Conservation (phyloP, 1,140 invertebrate species). For the Melanaphis sacchari region DNA sequence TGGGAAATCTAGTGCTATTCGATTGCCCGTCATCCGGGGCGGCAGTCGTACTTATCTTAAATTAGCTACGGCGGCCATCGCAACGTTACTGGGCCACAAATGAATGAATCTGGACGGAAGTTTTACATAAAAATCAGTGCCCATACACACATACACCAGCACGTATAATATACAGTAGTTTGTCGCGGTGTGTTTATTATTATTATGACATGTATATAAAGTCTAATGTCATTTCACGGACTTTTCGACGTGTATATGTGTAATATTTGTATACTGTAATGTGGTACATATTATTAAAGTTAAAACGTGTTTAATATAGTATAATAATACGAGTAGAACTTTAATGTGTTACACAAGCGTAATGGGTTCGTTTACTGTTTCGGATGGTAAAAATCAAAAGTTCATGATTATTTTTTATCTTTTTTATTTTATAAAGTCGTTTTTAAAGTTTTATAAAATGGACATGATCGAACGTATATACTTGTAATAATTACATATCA, state of each 20-base stretch:
- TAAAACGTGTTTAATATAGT: no score
- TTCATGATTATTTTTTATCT: neutral
- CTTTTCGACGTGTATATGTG: no score
- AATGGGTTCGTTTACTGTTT: no score
- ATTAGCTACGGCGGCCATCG: neutral
- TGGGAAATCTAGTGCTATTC: slow-evolving; percentile 47
- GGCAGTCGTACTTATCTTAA: slow-evolving; percentile 8
- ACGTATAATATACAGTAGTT: neutral
- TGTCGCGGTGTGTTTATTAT: neutral
- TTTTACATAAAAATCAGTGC: slow-evolving; percentile 5
- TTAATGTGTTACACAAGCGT: no score
- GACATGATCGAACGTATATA: no score
- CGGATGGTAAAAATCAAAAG: no score
- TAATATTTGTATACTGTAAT: no score
- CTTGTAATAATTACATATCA: no score
- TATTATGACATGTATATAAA: neutral
- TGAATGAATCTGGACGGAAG: neutral
- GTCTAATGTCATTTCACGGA: neutral
- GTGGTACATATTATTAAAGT: no score
- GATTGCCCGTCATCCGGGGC: neutral
- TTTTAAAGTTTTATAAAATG: no score
- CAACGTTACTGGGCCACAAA: neutral
- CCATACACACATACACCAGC: no score
- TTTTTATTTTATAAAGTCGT: neutral
- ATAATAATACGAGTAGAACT: no score